Percentiles rank a stretch among this genome's conserved stretches.
Conservation (phyloP, 2,113 vertebrate species). For the Columbina picui region DNA sequence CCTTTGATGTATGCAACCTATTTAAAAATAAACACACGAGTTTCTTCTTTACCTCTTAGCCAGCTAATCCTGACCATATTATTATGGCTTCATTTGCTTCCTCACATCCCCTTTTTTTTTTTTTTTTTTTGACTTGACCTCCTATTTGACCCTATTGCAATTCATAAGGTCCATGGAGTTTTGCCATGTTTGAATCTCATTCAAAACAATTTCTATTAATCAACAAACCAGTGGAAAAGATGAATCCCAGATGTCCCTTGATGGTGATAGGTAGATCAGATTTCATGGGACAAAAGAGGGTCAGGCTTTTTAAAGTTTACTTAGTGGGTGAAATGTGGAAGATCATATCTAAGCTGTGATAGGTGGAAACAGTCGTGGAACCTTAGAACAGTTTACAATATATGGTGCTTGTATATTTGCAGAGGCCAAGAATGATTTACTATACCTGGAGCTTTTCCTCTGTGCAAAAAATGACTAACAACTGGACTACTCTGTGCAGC, state of each 20-base stretch:
- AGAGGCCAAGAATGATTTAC: constrained; percentile 45
- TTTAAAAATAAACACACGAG: not conserved
- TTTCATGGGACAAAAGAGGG: constrained; percentile 64
- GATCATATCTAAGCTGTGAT: constrained; percentile 27
- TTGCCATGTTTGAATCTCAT: constrained; percentile 62
- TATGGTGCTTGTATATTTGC: constrained; percentile 31
- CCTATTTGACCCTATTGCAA: constrained; percentile 55
- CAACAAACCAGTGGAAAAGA: constrained; percentile 66
- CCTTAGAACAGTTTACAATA: constrained; percentile 62
- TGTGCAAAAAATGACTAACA: constrained; percentile 14
- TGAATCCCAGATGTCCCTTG: constrained; percentile 75
- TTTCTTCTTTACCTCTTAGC: constrained; percentile 30
- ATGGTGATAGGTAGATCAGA: constrained; percentile 58
- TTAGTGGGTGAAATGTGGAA: constrained; percentile 60
- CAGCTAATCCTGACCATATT: not conserved
- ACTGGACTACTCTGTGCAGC: constrained; percentile 13
- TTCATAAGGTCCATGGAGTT: constrained; percentile 54
- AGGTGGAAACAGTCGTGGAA: constrained; percentile 40
- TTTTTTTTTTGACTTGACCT: constrained; percentile 25
- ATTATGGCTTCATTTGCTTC: not conserved
- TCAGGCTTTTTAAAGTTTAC: constrained; percentile 60
- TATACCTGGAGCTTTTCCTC: constrained; percentile 42
- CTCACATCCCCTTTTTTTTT: not conserved
- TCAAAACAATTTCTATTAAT: constrained; percentile 75
- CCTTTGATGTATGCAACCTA: not conserved